Evolutionary conservation across 2,888 invertebrate genomes (phyloP), one percentile per base, ranked within the genome.

Genomic region (Xanthia togata): DNA sequence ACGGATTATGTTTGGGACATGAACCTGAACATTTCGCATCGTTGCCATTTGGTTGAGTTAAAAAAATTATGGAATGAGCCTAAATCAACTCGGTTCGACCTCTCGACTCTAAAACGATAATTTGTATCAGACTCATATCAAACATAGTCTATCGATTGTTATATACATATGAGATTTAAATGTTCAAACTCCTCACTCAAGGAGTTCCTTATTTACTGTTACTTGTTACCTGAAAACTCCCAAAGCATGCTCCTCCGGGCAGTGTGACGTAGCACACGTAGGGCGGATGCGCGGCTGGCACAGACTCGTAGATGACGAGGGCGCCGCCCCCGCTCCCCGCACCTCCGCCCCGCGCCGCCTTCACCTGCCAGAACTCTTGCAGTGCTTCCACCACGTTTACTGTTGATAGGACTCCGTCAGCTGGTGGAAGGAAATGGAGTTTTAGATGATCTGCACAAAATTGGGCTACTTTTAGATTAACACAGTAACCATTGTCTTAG

Each of bases 281-380:
- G 59, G 99, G 99, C 85, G 99, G 98, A 91, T 98, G 98, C 85
- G 98, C 98, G 55, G 99, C 98, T 50, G 99, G 99, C 86, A 99
- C 98, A 5, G 99, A 99, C 97, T 99, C 99, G 95, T 99, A 99
- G 93, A 99, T 99, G 89, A 99, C 99, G 89, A 99, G 97, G 35
- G 99, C 99, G 78, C 98, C 99, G 90, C 98, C 98, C 90, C 98
- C 99, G 91, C 98, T 98, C 89, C 98, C 98, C 31, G 94, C 93
- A 73, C 95, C 87, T 50, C 94, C 94, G 9, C 98, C 98, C 81
- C 99, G 97, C 70, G 98, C 98, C 88, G 98, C 98, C 96, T 99
- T 99, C 98, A 99, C 98, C 97, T 99, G 99, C 99, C 99, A 99
- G 96, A 99, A 99, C 96, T 99, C 99, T 95, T 99, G 99, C 77